Evolutionary conservation across 2,888 invertebrate species (phyloP), one percentile per base, ranked within the genome.

Genomic region (Melieria omissa): DNA sequence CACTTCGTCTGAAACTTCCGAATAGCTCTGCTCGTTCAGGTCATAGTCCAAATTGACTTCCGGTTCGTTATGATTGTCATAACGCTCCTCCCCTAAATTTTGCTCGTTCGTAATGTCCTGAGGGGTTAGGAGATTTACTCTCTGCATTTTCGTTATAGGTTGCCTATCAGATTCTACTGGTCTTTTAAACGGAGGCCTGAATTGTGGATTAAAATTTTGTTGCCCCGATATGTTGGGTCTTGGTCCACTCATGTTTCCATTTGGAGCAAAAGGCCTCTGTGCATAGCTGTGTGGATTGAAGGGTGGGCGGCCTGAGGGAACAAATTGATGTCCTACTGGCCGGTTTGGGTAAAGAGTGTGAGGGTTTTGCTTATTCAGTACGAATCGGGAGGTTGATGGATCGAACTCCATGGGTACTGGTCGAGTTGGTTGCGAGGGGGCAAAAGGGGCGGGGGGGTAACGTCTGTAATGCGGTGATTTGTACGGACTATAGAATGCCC

Each of bases 41-140:
- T 29, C 29, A 29, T 3, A 29, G 2, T 29, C 29, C 29, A 29
- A 29, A 55, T 55, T 55, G 16, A 14, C 41, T 10, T 55, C 55
- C 3, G 16, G 14, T 14, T 55, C 55, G 5, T 55, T 29, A 29
- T 3, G 29, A 29, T 3, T 41, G 14, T 55, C 8, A 12, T 10
- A 55, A 12, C 41, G 8, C 4, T 55, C 14, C 9, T 55, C 55
- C 9, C 14, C 29, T 29, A 3, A 29, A 29, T 29, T 2, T 29
- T 29, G 29, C 29, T 29, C 29, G 29, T 55, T 9, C 4, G 14
- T 14, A 55, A 8, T 8, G 8, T 29, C 14, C 1, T n/a, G 45
- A 60, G 42, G 16, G 44, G 47, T 62, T 42, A 71, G n/a, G 42
- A 63, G 42, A 42, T 58, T 49, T 67, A 57, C 46, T 61, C 64